Percentiles rank a stretch among this genome's conserved stretches.
These are phyloP conservation scores for Sebastes oblongus DNA, from an alignment of 2,797 vertebrate species.

Conservation along the genomic window DNA sequence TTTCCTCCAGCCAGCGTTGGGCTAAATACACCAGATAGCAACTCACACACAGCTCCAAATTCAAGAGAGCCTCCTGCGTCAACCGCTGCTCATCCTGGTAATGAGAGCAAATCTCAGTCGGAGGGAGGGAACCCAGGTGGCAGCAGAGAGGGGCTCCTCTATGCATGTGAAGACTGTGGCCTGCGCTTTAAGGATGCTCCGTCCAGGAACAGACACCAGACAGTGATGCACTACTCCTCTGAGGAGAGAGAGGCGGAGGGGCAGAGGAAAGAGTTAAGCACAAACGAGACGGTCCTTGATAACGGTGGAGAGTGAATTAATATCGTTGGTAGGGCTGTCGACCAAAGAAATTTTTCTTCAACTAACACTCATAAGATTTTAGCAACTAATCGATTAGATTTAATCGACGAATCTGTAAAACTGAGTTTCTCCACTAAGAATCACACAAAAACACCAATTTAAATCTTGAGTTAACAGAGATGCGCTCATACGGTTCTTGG, in stretches of 20 bases:
- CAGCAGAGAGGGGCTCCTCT: constrained; percentile 51
- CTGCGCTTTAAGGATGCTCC: constrained; percentile 81
- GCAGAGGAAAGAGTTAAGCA: constrained; percentile 28
- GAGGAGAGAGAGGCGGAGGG: constrained; percentile 53
- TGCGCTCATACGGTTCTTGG: background rate
- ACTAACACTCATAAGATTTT: no score
- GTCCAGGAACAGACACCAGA: constrained; percentile 83
- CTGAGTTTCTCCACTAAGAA: background rate
- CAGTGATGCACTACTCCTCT: constrained; percentile 76
- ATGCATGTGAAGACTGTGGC: constrained; percentile 85
- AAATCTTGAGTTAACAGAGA: background rate
- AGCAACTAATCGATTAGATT: background rate
- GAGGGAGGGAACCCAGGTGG: constrained; percentile 13
- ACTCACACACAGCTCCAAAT: background rate
- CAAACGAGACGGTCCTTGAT: background rate
- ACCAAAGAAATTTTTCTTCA: background rate
- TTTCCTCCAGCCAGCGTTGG: background rate
- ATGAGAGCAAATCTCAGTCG: constrained; percentile 30
- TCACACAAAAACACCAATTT: background rate
- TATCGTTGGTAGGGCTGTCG: background rate
- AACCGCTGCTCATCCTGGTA: background rate
- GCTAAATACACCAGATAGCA: background rate
- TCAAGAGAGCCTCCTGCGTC: constrained; percentile 4
- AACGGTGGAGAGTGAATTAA: constrained; percentile 7
- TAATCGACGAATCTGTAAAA: background rate